Base-by-base conservation (phyloP, 1,140 invertebrate species). In the Sitodiplosis mosellana region DNA sequence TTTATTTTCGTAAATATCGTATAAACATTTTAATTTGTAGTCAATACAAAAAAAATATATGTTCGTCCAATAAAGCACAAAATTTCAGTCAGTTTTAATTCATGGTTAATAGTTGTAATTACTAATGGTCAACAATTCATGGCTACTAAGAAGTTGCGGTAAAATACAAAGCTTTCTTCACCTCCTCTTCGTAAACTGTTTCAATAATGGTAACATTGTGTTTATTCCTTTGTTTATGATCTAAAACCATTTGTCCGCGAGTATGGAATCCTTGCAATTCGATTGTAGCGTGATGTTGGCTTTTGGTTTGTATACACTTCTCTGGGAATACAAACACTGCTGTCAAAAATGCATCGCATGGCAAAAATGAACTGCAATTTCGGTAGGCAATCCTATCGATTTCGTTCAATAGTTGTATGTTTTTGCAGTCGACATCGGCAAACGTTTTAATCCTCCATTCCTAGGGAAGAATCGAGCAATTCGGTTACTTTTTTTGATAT, bases 231-330 rank as follows among this genome's bases (percentile, higher is more conserved):
- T 19, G n/a, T 11, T 7, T 20, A 57, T 75, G 73, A 64, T 77
- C 74, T 22, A 79, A 56, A 0, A 76, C 68, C 50, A 77, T 66
- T 58, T 75, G 71, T 2, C 76, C 77, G 53, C 77, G 63, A 1
- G 75, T 77, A 51, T 64, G 64, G 11, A 51, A 53, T 15, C 75
- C 75, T 45, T 55, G 52, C 8, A 78, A 58, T 54, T 78, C 75
- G 2, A 78, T 70, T 19, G 69, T 69, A 4, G 67, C 69, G 51
- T 74, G 65, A 57, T 67, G 65, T 2, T 52, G 49, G 10, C 53
- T 57, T 34, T 54, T 48, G 50, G 64, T 60, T 3, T 46, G 52
- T 17, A 67, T 56, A 14, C 67, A 52, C 10, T 49, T 48, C 2
- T 61, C 21, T 2, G 69, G 69, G 52, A 64, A 59, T 3, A 80